phyloP scores from a whole-genome alignment of 2,888 invertebrate species.

The Mayetiola destructor region DNA sequence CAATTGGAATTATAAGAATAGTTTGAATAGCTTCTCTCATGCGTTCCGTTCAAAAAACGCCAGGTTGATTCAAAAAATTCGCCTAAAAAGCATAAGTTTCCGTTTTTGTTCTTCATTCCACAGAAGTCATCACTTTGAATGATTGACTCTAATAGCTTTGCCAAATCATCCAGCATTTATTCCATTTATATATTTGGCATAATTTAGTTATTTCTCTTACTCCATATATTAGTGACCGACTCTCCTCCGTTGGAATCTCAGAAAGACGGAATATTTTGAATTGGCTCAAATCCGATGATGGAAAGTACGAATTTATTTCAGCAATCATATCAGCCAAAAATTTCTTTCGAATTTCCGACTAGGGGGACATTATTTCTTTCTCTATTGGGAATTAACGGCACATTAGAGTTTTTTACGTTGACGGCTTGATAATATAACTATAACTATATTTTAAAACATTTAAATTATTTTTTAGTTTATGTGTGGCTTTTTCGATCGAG shows the following conservation, averaged over 20 bases:
- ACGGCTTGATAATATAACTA: no score
- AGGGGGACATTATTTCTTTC: no score
- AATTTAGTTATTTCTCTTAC: neutral
- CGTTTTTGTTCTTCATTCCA: neutral
- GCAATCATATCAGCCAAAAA: neutral
- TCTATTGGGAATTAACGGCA: no score
- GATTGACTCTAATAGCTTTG: neutral
- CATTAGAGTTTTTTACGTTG: no score
- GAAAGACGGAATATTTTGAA: neutral
- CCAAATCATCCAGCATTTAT: neutral
- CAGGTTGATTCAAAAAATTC: neutral
- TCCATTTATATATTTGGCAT: neutral
- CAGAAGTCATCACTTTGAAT: neutral
- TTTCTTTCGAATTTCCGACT: neutral
- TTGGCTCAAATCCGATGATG: neutral
- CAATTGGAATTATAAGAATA: neutral
- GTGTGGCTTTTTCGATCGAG: no score
- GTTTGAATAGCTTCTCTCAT: neutral
- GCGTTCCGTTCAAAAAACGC: neutral
- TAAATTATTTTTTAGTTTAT: no score
- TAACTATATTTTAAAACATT: no score
- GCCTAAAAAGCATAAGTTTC: neutral
- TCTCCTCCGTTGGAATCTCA: neutral
- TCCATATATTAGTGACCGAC: neutral
- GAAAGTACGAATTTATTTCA: neutral